phyloP scores from a whole-genome alignment of 1,140 invertebrate species.

The Parapsyche elsis region DNA sequence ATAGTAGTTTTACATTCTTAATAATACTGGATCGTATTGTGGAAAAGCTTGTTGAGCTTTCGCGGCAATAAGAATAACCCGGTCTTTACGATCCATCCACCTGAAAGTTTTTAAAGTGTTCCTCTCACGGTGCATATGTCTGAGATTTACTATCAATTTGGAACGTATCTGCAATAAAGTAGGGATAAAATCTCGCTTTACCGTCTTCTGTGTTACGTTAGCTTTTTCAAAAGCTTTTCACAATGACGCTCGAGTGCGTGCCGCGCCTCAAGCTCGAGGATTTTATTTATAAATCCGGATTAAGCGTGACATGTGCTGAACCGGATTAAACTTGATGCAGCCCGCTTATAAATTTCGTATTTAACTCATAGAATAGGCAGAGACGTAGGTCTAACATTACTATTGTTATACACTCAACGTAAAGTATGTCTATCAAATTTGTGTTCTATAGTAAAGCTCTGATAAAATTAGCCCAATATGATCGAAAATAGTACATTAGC shows the following conservation, averaged over 20 bases:
- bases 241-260: constrained; percentile 24
- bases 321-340: neutral
- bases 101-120: neutral
- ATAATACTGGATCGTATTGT: no score
- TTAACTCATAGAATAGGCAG: neutral
- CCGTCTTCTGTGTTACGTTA: neutral
- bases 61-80: no score
- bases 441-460: no score
- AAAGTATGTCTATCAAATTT: no score
- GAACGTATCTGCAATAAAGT: constrained; percentile 18
- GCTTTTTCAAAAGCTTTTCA: constrained; percentile 21
- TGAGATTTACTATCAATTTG: constrained; percentile 26
- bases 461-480: no score
- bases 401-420: no score
- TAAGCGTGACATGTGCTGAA: neutral
- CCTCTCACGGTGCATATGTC: constrained; percentile 7
- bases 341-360: neutral
- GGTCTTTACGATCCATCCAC: no score
- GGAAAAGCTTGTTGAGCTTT: no score
- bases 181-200: constrained; percentile 18
- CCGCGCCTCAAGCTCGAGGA: neutral
- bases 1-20: no score
- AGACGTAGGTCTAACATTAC: no score
- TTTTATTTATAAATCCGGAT: constrained; percentile 32
- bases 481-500: no score